These are phyloP conservation scores for Drosophila imparisetae DNA, from an alignment of 2,888 invertebrate species.

Conservation along the genomic window DNA sequence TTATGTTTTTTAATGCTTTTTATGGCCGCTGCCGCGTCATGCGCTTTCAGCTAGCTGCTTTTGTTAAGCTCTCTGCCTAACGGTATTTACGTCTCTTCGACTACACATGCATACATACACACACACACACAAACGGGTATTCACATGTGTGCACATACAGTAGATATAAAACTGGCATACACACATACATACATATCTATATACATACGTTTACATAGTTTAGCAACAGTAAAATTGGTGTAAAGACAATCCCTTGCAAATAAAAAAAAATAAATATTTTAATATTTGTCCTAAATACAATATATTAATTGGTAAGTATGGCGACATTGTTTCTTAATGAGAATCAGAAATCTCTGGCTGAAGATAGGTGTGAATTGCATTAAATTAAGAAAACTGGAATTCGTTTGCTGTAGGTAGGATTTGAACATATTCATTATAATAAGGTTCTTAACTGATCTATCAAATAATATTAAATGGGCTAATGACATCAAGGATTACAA, in stretches of 20 bases:
- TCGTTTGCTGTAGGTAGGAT: not conserved
- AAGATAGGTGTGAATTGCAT: not conserved
- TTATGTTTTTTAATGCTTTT: conserved; percentile 54
- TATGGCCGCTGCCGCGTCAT: conserved; percentile 39
- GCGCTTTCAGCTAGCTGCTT: conserved; percentile 44
- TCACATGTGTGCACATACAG: not conserved
- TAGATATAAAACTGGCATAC: not conserved
- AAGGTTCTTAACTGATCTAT: not conserved
- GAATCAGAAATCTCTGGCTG: not conserved
- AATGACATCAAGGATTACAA: not conserved
- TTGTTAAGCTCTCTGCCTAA: conserved; percentile 33
- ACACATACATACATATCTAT: not conserved
- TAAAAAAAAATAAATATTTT: not conserved
- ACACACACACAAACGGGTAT: not conserved
- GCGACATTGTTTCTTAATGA: not conserved
- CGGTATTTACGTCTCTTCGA: conserved; percentile 39
- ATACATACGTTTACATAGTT: not conserved
- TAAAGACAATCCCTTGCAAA: not conserved
- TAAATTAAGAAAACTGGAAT: not conserved
- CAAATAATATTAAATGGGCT: not conserved
- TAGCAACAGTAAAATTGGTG: not conserved
- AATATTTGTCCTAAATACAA: not conserved
- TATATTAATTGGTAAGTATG: not conserved
- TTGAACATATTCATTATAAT: not conserved
- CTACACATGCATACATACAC: not conserved